These are phyloP conservation scores for Catostomus latipinnis DNA, from an alignment of 2,797 vertebrate genomes.

Conservation along the genomic window DNA sequence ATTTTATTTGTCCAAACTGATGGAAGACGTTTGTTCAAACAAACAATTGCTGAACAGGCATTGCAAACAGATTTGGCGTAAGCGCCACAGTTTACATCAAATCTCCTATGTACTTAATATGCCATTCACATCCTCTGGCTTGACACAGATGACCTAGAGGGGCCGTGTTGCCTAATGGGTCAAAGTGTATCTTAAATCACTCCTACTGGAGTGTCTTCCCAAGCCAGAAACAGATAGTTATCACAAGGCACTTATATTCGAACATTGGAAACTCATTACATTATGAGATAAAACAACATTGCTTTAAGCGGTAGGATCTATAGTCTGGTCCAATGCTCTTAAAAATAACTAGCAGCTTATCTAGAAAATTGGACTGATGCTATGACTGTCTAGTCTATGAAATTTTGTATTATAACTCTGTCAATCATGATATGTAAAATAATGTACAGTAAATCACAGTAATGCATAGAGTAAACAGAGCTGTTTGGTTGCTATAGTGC, in stretches of 20 bases:
- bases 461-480: background rate
- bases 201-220: conserved; percentile 69
- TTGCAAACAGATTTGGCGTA: background rate
- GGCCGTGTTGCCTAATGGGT: conserved; percentile 71
- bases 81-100: conserved; percentile 16
- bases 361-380: conserved; percentile 12
- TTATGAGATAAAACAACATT: conserved; percentile 18
- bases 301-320: conserved; percentile 16
- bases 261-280: conserved; percentile 7
- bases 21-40: background rate
- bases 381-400: background rate
- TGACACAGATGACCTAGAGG: conserved; percentile 73
- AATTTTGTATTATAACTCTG: conserved; percentile 9
- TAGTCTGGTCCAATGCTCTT: background rate
- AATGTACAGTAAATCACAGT: conserved; percentile 2
- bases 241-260: conserved; percentile 23
- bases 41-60: conserved; percentile 5
- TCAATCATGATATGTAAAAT: conserved; percentile 29
- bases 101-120: background rate
- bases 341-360: conserved; percentile 40
- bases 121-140: conserved; percentile 73
- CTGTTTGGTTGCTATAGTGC: background rate
- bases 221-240: conserved; percentile 42
- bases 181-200: conserved; percentile 75
- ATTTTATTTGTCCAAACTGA: conserved; percentile 23